These are phyloP conservation scores for Homarus americanus DNA, from an alignment of 1,140 invertebrate species.

Conservation along the genomic window DNA sequence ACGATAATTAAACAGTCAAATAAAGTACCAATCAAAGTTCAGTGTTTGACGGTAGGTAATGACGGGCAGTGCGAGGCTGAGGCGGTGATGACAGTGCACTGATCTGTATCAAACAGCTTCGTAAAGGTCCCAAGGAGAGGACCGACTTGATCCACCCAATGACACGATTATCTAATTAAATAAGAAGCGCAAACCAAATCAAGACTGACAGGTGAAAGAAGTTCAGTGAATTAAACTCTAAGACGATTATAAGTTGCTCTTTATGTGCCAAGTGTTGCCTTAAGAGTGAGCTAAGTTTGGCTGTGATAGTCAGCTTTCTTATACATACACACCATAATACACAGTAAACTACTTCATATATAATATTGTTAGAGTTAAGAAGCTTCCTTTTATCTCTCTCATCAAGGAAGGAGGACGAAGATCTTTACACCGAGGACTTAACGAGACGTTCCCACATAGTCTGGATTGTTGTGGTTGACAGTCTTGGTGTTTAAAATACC, in stretches of 20 bases:
- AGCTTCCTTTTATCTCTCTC: no score
- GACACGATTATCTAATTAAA: neutral
- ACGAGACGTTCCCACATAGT: no score
- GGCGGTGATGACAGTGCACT: neutral
- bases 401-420: no score
- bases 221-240: neutral
- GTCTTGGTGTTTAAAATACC: no score
- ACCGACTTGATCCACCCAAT: neutral
- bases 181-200: neutral
- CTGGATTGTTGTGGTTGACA: no score
- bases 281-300: no score
- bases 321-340: no score
- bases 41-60: neutral
- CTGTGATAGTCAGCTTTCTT: no score
- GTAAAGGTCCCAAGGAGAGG: neutral
- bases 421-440: no score
- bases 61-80: neutral
- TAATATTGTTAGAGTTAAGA: no score
- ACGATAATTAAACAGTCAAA: neutral
- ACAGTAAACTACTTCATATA: no score
- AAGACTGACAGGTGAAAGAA: neutral
- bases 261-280: no score
- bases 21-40: neutral
- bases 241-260: neutral
- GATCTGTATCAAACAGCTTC: neutral